phyloP scores from a whole-genome alignment of 2,888 invertebrate species.

The Lymantria dispar region DNA sequence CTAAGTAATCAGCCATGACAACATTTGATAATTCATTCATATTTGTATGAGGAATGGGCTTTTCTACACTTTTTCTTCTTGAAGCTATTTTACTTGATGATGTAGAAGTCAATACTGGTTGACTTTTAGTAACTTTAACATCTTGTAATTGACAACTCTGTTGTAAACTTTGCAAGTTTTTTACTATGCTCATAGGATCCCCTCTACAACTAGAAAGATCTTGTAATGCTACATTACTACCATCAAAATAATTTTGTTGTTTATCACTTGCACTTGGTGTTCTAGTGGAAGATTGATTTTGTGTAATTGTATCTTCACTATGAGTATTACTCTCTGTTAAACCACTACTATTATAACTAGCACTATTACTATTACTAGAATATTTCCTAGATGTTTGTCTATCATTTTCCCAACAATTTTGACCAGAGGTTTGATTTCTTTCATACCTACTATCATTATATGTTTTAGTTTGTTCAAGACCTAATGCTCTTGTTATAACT shows the following conservation, averaged over 20 bases:
- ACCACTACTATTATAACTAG: constrained; percentile 57
- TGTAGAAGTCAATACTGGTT: constrained; percentile 51
- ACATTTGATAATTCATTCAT: constrained; percentile 80
- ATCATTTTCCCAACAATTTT: constrained; percentile 84
- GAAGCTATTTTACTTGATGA: constrained; percentile 53
- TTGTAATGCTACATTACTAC: constrained; percentile 84
- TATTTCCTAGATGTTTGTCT: constrained; percentile 75
- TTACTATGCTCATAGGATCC: constrained; percentile 89
- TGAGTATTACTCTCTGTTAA: constrained; percentile 75
- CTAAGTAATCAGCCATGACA: constrained; percentile 80
- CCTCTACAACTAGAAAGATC: constrained; percentile 88
- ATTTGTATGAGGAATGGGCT: constrained; percentile 63
- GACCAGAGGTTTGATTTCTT: constrained; percentile 68
- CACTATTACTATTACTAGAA: constrained; percentile 64
- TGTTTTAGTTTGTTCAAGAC: constrained; percentile 82
- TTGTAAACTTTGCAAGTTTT: constrained; percentile 85
- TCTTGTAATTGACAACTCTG: constrained; percentile 83
- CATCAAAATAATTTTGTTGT: constrained; percentile 84
- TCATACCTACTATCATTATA: constrained; percentile 81
- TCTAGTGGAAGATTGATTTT: constrained; percentile 72
- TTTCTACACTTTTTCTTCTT: constrained; percentile 85
- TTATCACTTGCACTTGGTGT: constrained; percentile 76
- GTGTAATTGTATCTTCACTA: constrained; percentile 65
- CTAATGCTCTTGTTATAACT: constrained; percentile 89
- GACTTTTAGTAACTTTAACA: constrained; percentile 73